These are phyloP conservation scores for Drosophila paranaensis DNA, from an alignment of 2,888 invertebrate species.

Conservation along the genomic window DNA sequence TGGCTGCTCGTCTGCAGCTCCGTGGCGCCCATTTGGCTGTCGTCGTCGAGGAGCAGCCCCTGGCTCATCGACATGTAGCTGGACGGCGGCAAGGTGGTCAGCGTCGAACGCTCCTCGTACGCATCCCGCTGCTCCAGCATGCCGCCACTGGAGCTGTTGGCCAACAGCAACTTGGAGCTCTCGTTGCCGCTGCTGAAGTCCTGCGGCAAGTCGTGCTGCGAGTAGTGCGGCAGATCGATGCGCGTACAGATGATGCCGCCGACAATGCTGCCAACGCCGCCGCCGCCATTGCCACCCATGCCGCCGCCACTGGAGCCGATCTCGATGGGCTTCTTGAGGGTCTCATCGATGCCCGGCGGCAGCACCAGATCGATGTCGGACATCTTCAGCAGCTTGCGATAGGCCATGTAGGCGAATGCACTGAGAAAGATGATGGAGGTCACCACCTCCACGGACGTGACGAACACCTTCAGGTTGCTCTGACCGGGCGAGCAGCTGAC, in stretches of 20 bases:
- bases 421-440: constrained; percentile 39
- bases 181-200: constrained; percentile 68
- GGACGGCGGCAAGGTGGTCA: constrained; percentile 19
- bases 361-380: constrained; percentile 79
- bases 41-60: constrained; percentile 37
- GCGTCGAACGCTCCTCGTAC: constrained; percentile 43
- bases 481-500: constrained; percentile 49
- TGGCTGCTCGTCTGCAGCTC: constrained; percentile 25
- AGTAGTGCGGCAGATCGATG: constrained; percentile 45
- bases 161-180: constrained; percentile 62
- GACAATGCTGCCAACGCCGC: background rate
- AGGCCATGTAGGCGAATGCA: constrained; percentile 58
- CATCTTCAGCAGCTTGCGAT: constrained; percentile 80
- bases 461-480: constrained; percentile 25
- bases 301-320: constrained; percentile 24
- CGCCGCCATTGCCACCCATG: background rate
- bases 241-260: constrained; percentile 45
- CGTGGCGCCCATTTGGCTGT: constrained; percentile 15
- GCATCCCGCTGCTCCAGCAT: constrained; percentile 36
- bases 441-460: constrained; percentile 34
- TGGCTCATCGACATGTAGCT: constrained; percentile 60
- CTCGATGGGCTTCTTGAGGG: constrained; percentile 67
- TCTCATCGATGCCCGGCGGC: constrained; percentile 79
- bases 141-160: constrained; percentile 48
- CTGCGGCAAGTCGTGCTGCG: constrained; percentile 54